Base-by-base conservation (phyloP, 2,888 invertebrate genomes). In the Nomada hirtipes region DNA sequence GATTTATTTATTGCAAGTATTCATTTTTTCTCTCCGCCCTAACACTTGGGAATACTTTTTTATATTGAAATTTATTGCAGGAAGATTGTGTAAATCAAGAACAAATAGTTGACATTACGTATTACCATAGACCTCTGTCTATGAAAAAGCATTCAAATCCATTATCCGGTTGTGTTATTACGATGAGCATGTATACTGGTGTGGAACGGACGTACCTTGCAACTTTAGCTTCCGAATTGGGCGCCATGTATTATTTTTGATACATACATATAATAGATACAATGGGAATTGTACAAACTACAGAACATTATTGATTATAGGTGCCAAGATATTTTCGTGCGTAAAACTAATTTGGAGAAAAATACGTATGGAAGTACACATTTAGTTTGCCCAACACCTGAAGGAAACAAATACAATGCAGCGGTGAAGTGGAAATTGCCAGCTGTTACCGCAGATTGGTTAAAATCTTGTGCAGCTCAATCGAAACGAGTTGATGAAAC, bases 391-490 rank as follows among this genome's bases (percentile, higher is more conserved):
- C 96, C 96, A 7, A 94, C 95, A 0, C 95, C 97, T 0, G 94
- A 95, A 26, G 98, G 98, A 0, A 97, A 97, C 88, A 99, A 98
- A 92, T 97, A 97, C 91, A 94, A 94, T 57, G 98, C 98, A 0
- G 97, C 98, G 0, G 90, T 97, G 0, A 97, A 97, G 92, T 99
- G 98, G 99, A 95, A 95, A 15, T 94, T 98, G 76, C 98, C 98
- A 0, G 97, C 97, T 1, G 96, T 98, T 0, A 95, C 93, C 0
- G 96, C 96, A 13, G 94, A 96, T 13, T 98, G 98, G 98, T 92
- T 98, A 67, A 91, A 97, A 61, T 95, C 95, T 42, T 98, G 98
- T 92, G 96, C 96, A 18, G 91, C 91, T 60, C 91, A 93, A 0
- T 96, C 96, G 0, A 90, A 91, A 18, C 94, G 95, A 59, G 94